phyloP scores from a whole-genome alignment of 2,797 vertebrate species.

The Epinephelus awoara region DNA sequence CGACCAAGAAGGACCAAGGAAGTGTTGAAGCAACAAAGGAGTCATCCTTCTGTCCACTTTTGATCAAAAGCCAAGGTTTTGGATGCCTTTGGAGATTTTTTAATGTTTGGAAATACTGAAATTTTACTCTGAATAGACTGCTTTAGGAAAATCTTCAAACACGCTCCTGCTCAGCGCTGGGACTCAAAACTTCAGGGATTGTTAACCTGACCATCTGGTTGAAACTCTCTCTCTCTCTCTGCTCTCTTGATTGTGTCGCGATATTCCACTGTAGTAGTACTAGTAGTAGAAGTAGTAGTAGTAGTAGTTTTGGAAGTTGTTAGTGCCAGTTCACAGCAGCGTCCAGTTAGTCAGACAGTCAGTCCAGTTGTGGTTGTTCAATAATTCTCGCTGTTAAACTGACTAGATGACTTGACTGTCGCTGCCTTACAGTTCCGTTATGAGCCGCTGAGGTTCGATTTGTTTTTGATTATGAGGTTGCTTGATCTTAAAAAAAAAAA shows the following conservation, averaged over 20 bases:
- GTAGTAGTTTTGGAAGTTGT: conserved; percentile 72
- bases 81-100: not conserved
- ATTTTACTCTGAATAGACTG: no score
- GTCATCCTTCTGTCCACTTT: not conserved
- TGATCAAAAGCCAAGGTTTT: not conserved
- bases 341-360: conserved; percentile 42
- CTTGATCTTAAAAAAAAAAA: conserved; percentile 45
- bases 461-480: conserved; percentile 81
- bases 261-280: conserved; percentile 54
- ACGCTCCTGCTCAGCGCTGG: not conserved
- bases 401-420: not conserved
- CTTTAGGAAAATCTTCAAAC: no score
- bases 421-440: conserved; percentile 68
- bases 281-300: conserved; percentile 52
- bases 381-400: conserved; percentile 27
- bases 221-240: conserved; percentile 36
- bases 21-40: not conserved
- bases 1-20: not conserved
- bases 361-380: conserved; percentile 47
- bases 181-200: not conserved
- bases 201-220: not conserved
- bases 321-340: conserved; percentile 73
- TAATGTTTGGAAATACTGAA: no score
- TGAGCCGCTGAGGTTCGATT: conserved; percentile 83
- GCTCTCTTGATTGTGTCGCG: conserved; percentile 46